A percentile compares a stretch with the other conserved stretches of the same genome.
Evolutionary conservation across 1,140 invertebrate species (phyloP).

Genomic region (Fopius arisanus): DNA sequence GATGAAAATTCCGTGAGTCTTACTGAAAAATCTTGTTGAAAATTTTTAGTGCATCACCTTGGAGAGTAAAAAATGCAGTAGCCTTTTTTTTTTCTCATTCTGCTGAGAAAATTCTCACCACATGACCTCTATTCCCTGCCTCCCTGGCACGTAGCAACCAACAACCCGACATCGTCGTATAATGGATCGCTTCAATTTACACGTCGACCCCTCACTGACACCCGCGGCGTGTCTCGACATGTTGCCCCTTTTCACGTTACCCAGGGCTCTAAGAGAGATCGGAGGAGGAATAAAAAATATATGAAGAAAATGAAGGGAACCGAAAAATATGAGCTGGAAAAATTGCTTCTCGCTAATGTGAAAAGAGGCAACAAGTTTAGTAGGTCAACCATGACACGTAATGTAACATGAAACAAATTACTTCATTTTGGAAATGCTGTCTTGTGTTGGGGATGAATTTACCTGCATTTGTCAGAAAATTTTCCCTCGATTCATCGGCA

Average conservation of each 20-base stretch:
- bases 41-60: too few relatives aligned
- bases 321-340: constrained; percentile 9
- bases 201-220: constrained; percentile 31
- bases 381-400: neutral
- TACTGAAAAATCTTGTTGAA: too few relatives aligned
- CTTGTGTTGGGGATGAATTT: neutral
- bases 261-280: constrained; percentile 30
- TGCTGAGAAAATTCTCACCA: constrained; percentile 16
- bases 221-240: constrained; percentile 16
- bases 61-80: neutral
- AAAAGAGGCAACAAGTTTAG: neutral
- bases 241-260: constrained; percentile 14
- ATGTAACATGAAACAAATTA: constrained; percentile 13
- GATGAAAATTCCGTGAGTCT: too few relatives aligned
- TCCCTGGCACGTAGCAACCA: constrained; percentile 8
- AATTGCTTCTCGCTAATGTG: neutral
- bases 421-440: neutral
- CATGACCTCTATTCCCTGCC: constrained; percentile 28
- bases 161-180: constrained; percentile 29
- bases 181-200: constrained; percentile 49
- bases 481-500: too few relatives aligned
- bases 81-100: neutral
- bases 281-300: constrained; percentile 34
- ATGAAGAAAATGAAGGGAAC: neutral
- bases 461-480: neutral